A percentile compares a stretch with the other conserved stretches of the same genome.
phyloP scores from a whole-genome alignment of 1,140 invertebrate genomes.

The Leptestheria dahalacensis region DNA sequence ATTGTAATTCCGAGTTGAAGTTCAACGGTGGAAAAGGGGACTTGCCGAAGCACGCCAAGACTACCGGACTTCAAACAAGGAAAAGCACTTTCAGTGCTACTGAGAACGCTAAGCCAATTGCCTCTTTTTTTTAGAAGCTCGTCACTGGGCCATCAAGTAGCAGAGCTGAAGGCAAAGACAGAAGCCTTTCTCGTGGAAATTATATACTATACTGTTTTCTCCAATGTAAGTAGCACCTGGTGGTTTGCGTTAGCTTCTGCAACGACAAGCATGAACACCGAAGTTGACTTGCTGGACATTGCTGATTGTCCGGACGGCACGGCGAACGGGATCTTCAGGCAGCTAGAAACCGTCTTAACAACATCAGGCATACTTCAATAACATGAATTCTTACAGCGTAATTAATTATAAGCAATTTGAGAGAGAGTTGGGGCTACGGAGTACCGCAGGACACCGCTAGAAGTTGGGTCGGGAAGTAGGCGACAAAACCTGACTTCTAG shows the following conservation, averaged over 20 bases:
- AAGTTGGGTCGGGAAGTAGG: too few species aligned
- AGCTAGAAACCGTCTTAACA: neutral
- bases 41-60: neutral
- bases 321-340: neutral
- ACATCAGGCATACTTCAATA: conserved; percentile 19
- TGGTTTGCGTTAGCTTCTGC: neutral
- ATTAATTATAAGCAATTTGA: too few species aligned
- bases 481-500: too few species aligned
- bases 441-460: too few species aligned
- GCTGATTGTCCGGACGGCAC: neutral
- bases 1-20: neutral
- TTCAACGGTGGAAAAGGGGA: neutral
- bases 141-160: neutral
- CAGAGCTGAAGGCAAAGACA: neutral
- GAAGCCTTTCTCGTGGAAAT: neutral
- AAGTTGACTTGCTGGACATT: neutral
- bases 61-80: neutral
- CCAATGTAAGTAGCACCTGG: neutral
- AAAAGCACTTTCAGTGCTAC: neutral
- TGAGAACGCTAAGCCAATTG: neutral
- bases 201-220: neutral
- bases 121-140: neutral
- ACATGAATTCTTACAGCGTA: too few species aligned
- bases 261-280: neutral
- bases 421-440: too few species aligned